A percentile compares a stretch with the other conserved stretches of the same genome.
Evolutionary conservation across 2,797 vertebrate species (phyloP).

Genomic region (Acipenser transmontanus): DNA sequence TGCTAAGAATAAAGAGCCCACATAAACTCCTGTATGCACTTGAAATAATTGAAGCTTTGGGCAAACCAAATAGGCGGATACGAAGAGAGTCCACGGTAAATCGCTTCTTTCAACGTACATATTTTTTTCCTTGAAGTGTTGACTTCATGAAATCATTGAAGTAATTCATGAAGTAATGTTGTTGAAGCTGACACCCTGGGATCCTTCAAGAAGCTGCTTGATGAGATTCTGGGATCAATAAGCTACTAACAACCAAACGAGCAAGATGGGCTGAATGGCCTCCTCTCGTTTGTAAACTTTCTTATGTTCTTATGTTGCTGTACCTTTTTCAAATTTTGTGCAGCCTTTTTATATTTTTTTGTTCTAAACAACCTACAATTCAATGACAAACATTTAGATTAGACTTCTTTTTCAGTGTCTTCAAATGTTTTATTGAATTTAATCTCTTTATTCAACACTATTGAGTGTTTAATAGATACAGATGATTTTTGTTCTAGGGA

Average conservation of each 20-base stretch:
- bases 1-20: constrained; percentile 90
- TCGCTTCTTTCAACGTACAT: too few relatives aligned
- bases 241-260: too few relatives aligned
- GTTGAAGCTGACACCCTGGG: too few relatives aligned
- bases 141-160: neutral
- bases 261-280: too few relatives aligned
- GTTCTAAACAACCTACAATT: neutral
- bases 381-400: neutral
- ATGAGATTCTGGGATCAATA: too few relatives aligned
- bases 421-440: neutral
- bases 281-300: too few relatives aligned
- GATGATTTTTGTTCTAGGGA: constrained; percentile 59
- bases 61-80: constrained; percentile 93
- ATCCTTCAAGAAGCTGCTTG: too few relatives aligned
- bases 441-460: neutral
- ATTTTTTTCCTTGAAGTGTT: neutral
- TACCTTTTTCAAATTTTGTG: too few relatives aligned
- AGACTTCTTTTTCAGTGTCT: neutral
- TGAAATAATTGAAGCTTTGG: constrained; percentile 95
- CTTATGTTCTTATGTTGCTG: too few relatives aligned
- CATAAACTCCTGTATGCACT: constrained; percentile 94
- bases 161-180: too few relatives aligned
- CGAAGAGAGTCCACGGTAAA: constrained; percentile 89
- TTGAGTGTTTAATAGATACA: too few relatives aligned
- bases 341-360: too few relatives aligned